These are phyloP conservation scores for Polia nebulosa DNA, from an alignment of 2,888 invertebrate species.

Conservation along the genomic window DNA sequence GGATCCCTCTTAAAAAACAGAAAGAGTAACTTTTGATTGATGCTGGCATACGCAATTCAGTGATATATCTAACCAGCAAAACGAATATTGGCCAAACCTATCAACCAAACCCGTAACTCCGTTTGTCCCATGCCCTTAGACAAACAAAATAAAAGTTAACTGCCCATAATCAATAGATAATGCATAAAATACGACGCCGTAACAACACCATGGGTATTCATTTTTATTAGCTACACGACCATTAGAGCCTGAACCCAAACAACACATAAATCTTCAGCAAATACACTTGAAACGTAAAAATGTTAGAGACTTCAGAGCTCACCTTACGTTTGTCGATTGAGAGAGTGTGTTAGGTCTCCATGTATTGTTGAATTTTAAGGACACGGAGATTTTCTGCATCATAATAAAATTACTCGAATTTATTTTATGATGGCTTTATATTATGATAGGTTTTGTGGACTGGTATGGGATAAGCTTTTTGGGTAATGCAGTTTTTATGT, in stretches of 20 bases:
- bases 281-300: constrained; percentile 39
- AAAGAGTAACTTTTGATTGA: no score
- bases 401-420: constrained; percentile 61
- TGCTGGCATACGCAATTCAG: background rate
- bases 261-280: constrained; percentile 47
- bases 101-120: constrained; percentile 46
- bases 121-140: constrained; percentile 46
- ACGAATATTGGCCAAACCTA: constrained; percentile 7
- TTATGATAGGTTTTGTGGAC: constrained; percentile 51
- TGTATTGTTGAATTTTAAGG: constrained; percentile 61
- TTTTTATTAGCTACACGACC: constrained; percentile 67
- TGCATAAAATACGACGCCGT: constrained; percentile 69
- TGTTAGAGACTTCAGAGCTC: constrained; percentile 56
- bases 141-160: constrained; percentile 71
- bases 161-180: constrained; percentile 72
- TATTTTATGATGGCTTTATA: constrained; percentile 59
- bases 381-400: constrained; percentile 56
- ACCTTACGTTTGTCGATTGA: constrained; percentile 60
- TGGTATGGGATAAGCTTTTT: constrained; percentile 52
- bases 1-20: no score
- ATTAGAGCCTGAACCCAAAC: constrained; percentile 56
- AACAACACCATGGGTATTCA: constrained; percentile 65
- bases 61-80: background rate
- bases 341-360: constrained; percentile 67
- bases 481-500: constrained; percentile 36